Base-by-base conservation (phyloP, 1,140 invertebrate species). In the Drosophila neocordata region DNA sequence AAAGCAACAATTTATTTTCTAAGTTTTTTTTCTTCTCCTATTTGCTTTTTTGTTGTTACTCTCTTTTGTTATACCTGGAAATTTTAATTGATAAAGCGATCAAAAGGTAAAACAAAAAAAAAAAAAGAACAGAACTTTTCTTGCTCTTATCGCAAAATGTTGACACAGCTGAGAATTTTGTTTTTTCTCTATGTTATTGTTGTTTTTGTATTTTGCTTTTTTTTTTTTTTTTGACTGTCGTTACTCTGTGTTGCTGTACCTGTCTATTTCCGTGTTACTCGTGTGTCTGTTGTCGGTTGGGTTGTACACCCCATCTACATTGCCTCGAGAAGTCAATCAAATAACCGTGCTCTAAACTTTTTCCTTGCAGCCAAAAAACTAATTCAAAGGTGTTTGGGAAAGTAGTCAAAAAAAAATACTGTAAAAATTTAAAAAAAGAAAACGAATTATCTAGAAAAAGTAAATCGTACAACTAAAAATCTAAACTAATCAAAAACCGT, bases 131-230 rank as follows among this genome's bases (percentile, higher is more conserved):
- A 41, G n/a, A 55, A 41, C 20, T 65, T 65, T 38, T 24, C 15
- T 67, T 31, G 51, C 12, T 64, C 51, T 53, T 70, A 77, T 60
- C 58, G 53, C 13, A 13, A 11, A 35, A 66, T 82, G 69, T 87
- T 74, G 75, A 87, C 83, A 77, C 83, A 87, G 83, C 82, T 87
- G 82, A 48, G 77, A 88, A 69, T 41, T 65, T 68, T 52, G 22
- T 38, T 48, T 52, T 34, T 24, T 2, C 22, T 24, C 22, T 24
- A n/a, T n/a, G n/a, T 4, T 24, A 4, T 24, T 41, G 34, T 65
- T 68, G 55, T 34, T 41, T 51, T 52, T 35, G 20, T 31, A 31
- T 34, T 53, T 59, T 35, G n/a, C 34, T 15, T 18, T 18, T 13
- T 48, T 65, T 59, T 73, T 65, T 35, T 35, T 3, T 68, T 12